Evolutionary conservation across 1,140 invertebrate species (phyloP).

Genomic region (Drosophila kohkoa): DNA sequence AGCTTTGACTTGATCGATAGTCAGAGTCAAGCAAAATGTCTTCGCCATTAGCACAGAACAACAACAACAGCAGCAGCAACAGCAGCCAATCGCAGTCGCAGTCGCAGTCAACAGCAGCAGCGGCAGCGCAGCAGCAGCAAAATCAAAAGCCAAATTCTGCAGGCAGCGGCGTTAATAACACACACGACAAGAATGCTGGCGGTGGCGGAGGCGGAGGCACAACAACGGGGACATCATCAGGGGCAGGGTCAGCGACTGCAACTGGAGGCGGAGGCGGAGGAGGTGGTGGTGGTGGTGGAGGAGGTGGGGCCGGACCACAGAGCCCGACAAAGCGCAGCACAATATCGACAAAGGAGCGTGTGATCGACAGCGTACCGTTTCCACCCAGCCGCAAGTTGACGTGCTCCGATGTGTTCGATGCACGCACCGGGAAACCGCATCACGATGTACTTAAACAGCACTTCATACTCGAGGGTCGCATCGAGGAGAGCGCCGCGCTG

Average conservation of each 20-base stretch:
- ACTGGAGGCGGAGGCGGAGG: neutral
- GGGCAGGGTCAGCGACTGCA: constrained; percentile 17
- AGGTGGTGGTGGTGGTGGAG: constrained; percentile 6
- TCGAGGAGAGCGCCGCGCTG: constrained; percentile 98
- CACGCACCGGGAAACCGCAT: constrained; percentile 95
- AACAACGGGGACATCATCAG: constrained; percentile 22
- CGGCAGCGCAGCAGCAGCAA: constrained; percentile 45
- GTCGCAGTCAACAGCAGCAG: constrained; percentile 54
- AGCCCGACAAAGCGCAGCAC: constrained; percentile 79
- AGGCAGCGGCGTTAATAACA: constrained; percentile 46
- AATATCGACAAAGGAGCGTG: constrained; percentile 82
- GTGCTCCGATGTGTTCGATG: constrained; percentile 98
- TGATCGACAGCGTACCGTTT: constrained; percentile 92
- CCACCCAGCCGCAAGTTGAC: constrained; percentile 98
- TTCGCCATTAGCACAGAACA: constrained; percentile 75
- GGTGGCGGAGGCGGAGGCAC: constrained; percentile 29
- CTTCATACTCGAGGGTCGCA: constrained; percentile 99
- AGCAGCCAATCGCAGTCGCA: constrained; percentile 57
- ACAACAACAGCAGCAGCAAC: constrained; percentile 68
- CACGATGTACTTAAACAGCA: constrained; percentile 99
- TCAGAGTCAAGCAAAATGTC: constrained; percentile 61
- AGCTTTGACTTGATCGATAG: constrained; percentile 26
- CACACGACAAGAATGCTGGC: constrained; percentile 50
- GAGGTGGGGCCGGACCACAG: constrained; percentile 39
- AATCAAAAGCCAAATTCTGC: constrained; percentile 41